Evolutionary conservation across 1,140 invertebrate species (phyloP).

Genomic region (Anoplolepis gracilipes): DNA sequence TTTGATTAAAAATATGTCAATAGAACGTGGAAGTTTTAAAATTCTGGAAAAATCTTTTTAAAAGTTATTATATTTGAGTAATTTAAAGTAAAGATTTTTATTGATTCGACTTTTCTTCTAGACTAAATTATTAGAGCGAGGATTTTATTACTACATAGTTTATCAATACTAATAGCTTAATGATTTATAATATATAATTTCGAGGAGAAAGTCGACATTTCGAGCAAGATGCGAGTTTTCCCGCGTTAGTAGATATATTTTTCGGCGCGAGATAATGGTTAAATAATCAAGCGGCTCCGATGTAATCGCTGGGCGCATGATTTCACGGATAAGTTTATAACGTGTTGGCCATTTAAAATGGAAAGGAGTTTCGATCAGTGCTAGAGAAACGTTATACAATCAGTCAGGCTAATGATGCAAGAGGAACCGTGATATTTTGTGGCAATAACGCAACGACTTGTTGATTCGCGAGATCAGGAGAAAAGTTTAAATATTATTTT

Average conservation of each 20-base stretch:
- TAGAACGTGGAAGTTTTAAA: not conserved
- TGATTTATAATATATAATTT: not conserved
- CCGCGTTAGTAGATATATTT: not conserved
- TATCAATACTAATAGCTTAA: not conserved
- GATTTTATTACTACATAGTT: not conserved
- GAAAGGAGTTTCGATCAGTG: slow-evolving; percentile 52
- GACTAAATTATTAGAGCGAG: not conserved
- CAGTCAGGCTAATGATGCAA: slow-evolving; percentile 36
- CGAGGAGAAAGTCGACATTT: slow-evolving; percentile 53
- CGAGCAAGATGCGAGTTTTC: slow-evolving; percentile 42
- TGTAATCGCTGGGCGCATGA: slow-evolving; percentile 28
- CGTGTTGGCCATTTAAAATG: slow-evolving; percentile 36
- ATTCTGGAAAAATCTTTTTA: not conserved
- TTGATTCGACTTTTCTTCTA: not conserved
- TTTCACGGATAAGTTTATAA: slow-evolving; percentile 46
- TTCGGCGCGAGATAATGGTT: slow-evolving; percentile 6
- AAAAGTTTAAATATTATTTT: not conserved
- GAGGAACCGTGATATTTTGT: slow-evolving; percentile 45
- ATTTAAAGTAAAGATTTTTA: not conserved
- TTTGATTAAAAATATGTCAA: too few species aligned
- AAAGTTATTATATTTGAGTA: not conserved
- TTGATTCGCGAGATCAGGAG: not conserved
- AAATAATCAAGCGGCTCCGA: slow-evolving; percentile 20
- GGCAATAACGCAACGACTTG: slow-evolving; percentile 4
- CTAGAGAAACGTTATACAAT: slow-evolving; percentile 46